Percentiles rank a stretch among this genome's conserved stretches.
Conservation (phyloP, 2,888 invertebrate genomes). For the Sesamia inferens region DNA sequence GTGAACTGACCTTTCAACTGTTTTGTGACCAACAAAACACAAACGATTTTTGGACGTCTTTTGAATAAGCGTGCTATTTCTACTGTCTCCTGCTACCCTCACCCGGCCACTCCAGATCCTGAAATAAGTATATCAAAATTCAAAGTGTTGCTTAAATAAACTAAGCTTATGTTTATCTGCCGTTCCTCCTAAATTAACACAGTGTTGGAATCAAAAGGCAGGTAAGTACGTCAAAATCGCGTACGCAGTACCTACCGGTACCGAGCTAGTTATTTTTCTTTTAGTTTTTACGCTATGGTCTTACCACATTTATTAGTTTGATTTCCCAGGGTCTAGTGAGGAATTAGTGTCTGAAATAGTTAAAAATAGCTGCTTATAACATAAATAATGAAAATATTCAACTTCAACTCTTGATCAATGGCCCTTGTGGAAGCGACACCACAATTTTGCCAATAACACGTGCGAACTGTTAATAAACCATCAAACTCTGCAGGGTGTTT, state of each 20-base stretch:
- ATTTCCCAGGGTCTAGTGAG: background rate
- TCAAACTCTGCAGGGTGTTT: no score
- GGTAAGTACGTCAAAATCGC: background rate
- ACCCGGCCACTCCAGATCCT: background rate
- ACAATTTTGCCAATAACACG: no score
- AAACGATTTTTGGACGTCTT: background rate
- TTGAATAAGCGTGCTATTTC: constrained; percentile 7
- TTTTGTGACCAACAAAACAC: background rate
- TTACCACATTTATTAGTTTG: background rate
- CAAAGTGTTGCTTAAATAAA: background rate
- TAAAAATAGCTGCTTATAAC: background rate
- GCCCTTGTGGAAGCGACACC: no score
- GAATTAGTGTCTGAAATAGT: background rate
- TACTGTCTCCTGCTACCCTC: background rate
- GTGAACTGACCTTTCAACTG: background rate
- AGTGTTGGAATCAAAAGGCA: background rate
- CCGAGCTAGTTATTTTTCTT: background rate
- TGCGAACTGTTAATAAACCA: no score
- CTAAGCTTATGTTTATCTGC: background rate
- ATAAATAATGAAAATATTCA: background rate
- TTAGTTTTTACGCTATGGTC: no score
- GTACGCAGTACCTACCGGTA: background rate
- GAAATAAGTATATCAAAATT: background rate
- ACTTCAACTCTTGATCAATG: no score
- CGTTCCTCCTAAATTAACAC: background rate